Evolutionary conservation across 2,113 vertebrate species (phyloP), one percentile per base, ranked within the genome.

Genomic region (Phoenicopterus ruber): DNA sequence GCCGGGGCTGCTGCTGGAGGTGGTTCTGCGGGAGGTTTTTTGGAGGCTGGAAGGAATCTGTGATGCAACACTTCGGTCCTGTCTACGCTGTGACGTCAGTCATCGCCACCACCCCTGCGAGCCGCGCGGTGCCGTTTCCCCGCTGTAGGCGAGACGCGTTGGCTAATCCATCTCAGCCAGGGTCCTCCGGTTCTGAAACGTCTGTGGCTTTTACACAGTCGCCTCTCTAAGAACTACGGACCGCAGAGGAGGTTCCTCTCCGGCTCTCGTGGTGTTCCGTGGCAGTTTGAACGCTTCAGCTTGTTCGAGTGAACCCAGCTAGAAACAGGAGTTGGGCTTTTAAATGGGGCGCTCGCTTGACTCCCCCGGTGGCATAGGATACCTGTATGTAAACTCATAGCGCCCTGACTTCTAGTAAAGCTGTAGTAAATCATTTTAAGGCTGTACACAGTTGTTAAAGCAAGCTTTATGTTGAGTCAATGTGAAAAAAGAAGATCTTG

Each of bases 201-300:
- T 76, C 91, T 80, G 86, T 88, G 91, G 81, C 50, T 95, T 95
- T 95, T 31, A 21, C 20, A 3, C 50, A 50, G 84, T 69, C 93
- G 81, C 81, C 87, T 96, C 87, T 4, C 17, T 52, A 32, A 79
- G 76, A 61, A 22, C 47, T 36, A 58, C 7, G 61, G 13, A 74
- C 70, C 9, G 0, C 73, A 55, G 94, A 85, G 86, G 81, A 87
- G 82, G 78, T 54, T 87, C 61, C 52, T 87, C 36, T 62, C 71
- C 1, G 3, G 50, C 28, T 94, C 59, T 80, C 3, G 3, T 59
- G 90, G 36, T 42, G 18, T 52, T 91, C 66, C 42, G 54, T 93
- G 86, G 78, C 78, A 54, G 0, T 54, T 38, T 5, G 66, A 87
- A 9, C 0, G 11, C 32, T 84, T 77, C 40, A 54, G 83, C 63